A percentile compares a stretch with the other conserved stretches of the same genome.
Evolutionary conservation across 2,113 vertebrate species (phyloP).

Genomic region (Vulpes vulpes): DNA sequence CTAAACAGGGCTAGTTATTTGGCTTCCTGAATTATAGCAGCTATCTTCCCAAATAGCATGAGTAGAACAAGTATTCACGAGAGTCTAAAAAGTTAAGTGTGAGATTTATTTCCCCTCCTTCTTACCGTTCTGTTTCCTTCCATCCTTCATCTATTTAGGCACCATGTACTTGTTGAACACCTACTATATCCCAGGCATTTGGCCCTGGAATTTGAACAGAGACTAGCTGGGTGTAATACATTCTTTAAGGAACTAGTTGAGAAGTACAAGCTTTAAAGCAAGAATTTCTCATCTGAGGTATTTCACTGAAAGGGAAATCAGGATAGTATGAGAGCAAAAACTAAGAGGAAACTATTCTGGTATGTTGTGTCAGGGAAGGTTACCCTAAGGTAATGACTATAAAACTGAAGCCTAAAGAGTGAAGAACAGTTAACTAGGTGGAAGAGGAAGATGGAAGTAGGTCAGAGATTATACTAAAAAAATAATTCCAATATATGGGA

Average conservation of each 20-base stretch:
- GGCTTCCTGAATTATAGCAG: not conserved
- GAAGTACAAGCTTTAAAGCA: not conserved
- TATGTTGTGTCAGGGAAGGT: not conserved
- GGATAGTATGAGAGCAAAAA: not conserved
- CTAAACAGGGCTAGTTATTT: not conserved
- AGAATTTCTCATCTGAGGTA: not conserved
- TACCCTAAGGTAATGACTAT: not conserved
- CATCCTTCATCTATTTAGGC: not conserved
- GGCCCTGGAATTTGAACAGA: conserved; percentile 1
- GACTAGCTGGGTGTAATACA: not conserved
- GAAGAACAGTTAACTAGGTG: not conserved
- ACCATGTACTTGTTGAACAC: not conserved
- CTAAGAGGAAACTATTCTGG: not conserved
- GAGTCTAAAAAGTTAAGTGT: not conserved
- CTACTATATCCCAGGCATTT: not conserved
- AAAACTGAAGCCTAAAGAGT: not conserved
- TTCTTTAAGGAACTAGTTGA: not conserved
- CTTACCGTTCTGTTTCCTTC: not conserved
- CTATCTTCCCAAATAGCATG: not conserved
- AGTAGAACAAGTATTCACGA: not conserved
- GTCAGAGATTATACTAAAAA: not conserved
- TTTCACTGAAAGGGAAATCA: not conserved
- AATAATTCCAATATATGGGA: not conserved
- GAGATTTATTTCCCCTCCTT: not conserved
- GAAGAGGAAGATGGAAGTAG: not conserved